phyloP scores from a whole-genome alignment of 2,113 vertebrate genomes.

The Bombycilla garrulus region DNA sequence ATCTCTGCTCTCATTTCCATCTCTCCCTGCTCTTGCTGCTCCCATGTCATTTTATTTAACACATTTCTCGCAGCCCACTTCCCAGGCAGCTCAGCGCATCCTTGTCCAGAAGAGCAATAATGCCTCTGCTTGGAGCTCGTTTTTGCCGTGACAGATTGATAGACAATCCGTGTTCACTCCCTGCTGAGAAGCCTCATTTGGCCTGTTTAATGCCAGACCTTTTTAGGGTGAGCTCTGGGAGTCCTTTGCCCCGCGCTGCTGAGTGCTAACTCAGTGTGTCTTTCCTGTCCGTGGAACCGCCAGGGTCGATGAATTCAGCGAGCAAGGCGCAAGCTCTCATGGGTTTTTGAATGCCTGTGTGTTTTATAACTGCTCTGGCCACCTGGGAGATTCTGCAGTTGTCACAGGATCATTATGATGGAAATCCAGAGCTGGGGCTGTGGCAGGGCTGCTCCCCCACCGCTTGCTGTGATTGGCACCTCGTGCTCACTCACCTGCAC shows the following conservation, averaged over 20 bases:
- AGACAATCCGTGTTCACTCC: neutral
- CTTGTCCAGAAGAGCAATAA: neutral
- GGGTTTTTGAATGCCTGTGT: neutral
- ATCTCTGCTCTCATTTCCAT: slow-evolving; percentile 30
- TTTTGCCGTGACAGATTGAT: slow-evolving; percentile 31
- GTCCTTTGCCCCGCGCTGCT: neutral
- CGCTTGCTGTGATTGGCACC: neutral
- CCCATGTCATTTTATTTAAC: neutral
- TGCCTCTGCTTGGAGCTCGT: neutral
- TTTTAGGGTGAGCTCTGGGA: neutral
- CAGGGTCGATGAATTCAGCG: neutral
- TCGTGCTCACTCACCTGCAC: fast-evolving
- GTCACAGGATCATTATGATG: neutral
- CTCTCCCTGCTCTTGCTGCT: neutral
- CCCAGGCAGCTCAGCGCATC: neutral
- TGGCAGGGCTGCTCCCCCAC: neutral
- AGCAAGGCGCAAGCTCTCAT: neutral
- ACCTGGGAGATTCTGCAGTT: neutral
- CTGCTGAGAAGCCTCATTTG: slow-evolving; percentile 16
- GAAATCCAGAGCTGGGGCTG: neutral
- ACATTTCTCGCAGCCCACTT: neutral
- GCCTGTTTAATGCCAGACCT: slow-evolving; percentile 6
- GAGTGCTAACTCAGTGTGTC: neutral
- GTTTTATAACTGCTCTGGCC: neutral
- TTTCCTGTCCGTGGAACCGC: fast-evolving